These are phyloP conservation scores for Athetis lepigone DNA, from an alignment of 2,888 invertebrate species.

Conservation along the genomic window DNA sequence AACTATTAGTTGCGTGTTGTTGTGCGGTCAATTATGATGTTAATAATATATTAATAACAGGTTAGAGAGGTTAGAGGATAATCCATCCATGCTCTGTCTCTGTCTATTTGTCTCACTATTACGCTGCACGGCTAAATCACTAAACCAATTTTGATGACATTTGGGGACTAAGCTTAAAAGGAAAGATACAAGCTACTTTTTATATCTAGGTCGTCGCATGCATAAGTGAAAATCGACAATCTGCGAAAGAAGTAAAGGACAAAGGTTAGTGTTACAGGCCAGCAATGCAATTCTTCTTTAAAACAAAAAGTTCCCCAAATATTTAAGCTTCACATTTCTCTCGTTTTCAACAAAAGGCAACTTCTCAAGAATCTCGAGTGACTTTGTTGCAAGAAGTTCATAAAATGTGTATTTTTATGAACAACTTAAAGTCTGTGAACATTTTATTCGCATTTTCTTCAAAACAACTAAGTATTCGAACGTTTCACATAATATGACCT, in stretches of 20 bases:
- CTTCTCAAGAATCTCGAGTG: slow-evolving; percentile 12
- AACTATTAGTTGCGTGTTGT: slow-evolving; percentile 6
- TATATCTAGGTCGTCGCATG: too few relatives aligned
- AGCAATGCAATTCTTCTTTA: too few relatives aligned
- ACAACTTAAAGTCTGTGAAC: slow-evolving; percentile 23
- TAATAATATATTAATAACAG: neutral
- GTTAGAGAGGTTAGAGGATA: too few relatives aligned
- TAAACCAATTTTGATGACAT: too few relatives aligned
- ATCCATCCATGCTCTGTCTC: too few relatives aligned
- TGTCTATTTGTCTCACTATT: too few relatives aligned
- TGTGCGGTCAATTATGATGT: slow-evolving; percentile 1
- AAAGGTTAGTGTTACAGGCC: neutral
- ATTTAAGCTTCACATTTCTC: slow-evolving; percentile 8
- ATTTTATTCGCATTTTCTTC: slow-evolving; percentile 46
- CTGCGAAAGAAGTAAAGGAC: too few relatives aligned
- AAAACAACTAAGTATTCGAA: slow-evolving; percentile 30
- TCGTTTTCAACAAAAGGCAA: slow-evolving; percentile 13
- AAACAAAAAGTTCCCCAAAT: slow-evolving; percentile 1
- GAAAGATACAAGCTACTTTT: too few relatives aligned
- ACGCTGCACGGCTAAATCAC: too few relatives aligned
- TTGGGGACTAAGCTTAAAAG: too few relatives aligned
- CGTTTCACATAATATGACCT: slow-evolving; percentile 46
- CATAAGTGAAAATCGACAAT: too few relatives aligned
- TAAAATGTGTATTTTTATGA: slow-evolving; percentile 27
- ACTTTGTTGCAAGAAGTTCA: slow-evolving; percentile 25